phyloP scores from a whole-genome alignment of 2,113 vertebrate genomes.

The Ciconia boyciana region DNA sequence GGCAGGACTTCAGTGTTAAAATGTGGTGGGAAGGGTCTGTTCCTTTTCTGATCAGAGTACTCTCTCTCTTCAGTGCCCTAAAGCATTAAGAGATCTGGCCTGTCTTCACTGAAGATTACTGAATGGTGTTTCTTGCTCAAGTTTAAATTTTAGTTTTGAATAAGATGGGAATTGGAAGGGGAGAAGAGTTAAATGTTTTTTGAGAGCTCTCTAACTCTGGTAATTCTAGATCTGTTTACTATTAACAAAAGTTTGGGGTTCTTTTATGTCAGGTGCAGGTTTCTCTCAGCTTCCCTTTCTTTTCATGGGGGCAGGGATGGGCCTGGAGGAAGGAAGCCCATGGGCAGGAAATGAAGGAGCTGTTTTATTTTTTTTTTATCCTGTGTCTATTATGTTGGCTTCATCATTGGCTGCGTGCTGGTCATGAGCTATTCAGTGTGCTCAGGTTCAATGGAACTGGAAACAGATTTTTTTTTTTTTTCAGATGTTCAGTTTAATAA shows the following conservation, averaged over 20 bases:
- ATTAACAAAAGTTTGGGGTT: neutral
- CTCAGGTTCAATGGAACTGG: neutral
- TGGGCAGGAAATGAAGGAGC: neutral
- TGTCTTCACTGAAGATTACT: neutral
- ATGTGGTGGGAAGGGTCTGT: neutral
- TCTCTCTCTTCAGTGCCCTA: neutral
- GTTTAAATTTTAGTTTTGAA: neutral
- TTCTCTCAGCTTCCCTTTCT: neutral
- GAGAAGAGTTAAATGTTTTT: neutral
- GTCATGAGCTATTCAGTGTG: neutral
- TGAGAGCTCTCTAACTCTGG: neutral
- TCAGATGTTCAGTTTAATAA: neutral
- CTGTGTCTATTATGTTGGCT: neutral
- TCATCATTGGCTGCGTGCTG: neutral
- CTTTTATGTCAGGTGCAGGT: neutral
- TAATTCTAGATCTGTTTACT: neutral
- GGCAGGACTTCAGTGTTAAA: neutral
- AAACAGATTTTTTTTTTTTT: neutral
- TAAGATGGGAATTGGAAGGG: neutral
- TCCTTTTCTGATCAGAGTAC: neutral
- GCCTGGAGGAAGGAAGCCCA: neutral
- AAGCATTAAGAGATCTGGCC: neutral
- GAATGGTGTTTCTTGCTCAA: neutral
- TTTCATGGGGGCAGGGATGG: neutral
- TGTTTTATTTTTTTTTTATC: neutral